Percentiles rank a stretch among this genome's conserved stretches.
phyloP scores from a whole-genome alignment of 2,113 vertebrate genomes.

The Ibidorhyncha struthersii region DNA sequence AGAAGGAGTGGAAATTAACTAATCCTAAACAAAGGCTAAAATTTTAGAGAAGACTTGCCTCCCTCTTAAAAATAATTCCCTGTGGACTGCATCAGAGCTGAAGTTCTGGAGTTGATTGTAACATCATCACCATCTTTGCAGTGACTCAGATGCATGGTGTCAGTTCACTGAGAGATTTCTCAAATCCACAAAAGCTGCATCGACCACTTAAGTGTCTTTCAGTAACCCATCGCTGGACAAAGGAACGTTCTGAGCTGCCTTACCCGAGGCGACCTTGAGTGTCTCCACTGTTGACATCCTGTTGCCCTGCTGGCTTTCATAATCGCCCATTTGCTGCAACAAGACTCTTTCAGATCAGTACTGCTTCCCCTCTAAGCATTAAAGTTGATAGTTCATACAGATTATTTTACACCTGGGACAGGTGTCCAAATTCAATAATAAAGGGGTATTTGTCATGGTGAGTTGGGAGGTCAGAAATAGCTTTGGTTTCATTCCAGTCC shows the following conservation, averaged over 20 bases:
- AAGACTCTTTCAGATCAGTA: not conserved
- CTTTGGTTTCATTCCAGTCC: not conserved
- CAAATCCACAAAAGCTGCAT: not conserved
- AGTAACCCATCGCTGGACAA: not conserved
- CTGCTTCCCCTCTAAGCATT: not conserved
- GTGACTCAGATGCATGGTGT: not conserved
- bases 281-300: not conserved
- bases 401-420: not conserved
- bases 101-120: not conserved
- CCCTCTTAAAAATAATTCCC: not conserved
- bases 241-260: not conserved
- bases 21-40: conserved; percentile 3
- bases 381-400: not conserved
- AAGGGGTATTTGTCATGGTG: not conserved
- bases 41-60: not conserved
- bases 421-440: not conserved
- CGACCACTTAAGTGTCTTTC: not conserved
- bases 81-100: not conserved
- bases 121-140: not conserved
- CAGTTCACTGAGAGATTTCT: not conserved
- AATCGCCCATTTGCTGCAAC: not conserved
- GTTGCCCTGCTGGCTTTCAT: not conserved
- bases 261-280: not conserved
- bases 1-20: not conserved
- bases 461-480: not conserved